A percentile compares a stretch with the other conserved stretches of the same genome.
Evolutionary conservation across 1,140 invertebrate species (phyloP).

Genomic region (Cyclina sinensis): DNA sequence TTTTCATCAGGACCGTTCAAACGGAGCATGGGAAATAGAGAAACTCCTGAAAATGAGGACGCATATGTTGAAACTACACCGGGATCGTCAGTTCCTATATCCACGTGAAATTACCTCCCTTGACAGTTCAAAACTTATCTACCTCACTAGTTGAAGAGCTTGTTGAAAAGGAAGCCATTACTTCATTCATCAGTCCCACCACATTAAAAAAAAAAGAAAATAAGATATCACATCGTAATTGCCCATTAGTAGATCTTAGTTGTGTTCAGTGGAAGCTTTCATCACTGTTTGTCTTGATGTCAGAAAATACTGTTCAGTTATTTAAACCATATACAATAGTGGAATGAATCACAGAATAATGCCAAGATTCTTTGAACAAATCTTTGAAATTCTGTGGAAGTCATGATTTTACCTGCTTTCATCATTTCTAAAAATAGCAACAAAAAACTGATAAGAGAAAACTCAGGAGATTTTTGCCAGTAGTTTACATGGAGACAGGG

Average conservation of each 20-base stretch:
- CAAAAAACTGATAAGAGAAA: background rate
- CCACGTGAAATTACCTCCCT: constrained; percentile 60
- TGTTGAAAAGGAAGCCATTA: background rate
- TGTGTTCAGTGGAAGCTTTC: background rate
- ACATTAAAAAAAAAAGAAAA: background rate
- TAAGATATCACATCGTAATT: background rate
- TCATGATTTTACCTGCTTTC: background rate
- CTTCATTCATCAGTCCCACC: background rate
- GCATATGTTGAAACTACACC: constrained; percentile 65
- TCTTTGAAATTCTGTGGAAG: background rate
- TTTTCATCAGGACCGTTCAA: constrained; percentile 67
- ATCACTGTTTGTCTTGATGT: background rate
- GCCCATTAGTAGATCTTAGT: background rate
- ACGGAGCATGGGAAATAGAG: constrained; percentile 8
- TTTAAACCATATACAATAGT: background rate
- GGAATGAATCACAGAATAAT: background rate
- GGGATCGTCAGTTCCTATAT: constrained; percentile 63
- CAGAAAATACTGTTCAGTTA: background rate
- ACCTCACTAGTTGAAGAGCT: constrained; percentile 53
- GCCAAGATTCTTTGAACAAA: background rate
- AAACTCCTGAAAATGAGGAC: constrained; percentile 41
- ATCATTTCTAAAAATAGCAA: background rate
- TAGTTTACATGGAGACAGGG: constrained; percentile 19
- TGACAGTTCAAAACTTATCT: constrained; percentile 42
- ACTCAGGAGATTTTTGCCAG: constrained; percentile 32